These are phyloP conservation scores for Pterostichus madidus DNA, from an alignment of 2,888 invertebrate genomes.

Conservation along the genomic window DNA sequence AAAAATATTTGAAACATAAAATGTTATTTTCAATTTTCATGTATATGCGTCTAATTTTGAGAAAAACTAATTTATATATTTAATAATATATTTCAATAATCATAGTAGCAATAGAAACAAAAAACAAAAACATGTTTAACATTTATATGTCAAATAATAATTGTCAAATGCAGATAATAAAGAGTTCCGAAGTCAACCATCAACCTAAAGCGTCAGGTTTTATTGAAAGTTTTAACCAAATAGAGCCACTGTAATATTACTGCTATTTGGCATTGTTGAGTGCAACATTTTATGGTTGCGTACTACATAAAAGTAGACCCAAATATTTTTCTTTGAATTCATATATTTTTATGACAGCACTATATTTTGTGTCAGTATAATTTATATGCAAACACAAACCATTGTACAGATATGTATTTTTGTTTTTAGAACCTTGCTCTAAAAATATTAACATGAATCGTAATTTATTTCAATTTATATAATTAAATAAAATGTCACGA, in stretches of 20 bases:
- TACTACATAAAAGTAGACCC: conserved; percentile 27
- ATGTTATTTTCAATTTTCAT: too few relatives aligned
- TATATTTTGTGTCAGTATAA: background rate
- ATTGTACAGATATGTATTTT: conserved; percentile 1
- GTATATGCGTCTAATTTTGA: too few relatives aligned
- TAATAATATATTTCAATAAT: too few relatives aligned
- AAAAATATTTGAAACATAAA: too few relatives aligned
- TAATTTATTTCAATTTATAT: conserved; percentile 29
- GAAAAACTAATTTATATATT: too few relatives aligned
- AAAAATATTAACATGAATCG: background rate
- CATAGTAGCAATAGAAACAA: too few relatives aligned
- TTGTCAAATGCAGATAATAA: too few relatives aligned
- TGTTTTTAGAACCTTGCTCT: conserved; percentile 1
- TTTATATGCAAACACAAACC: conserved; percentile 18
- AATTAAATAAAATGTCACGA: conserved; percentile 19
- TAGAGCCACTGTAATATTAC: conserved; percentile 19
- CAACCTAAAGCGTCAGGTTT: background rate
- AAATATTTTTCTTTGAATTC: conserved; percentile 37
- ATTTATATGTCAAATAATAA: too few relatives aligned
- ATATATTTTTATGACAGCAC: conserved; percentile 23
- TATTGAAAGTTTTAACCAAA: conserved; percentile 10
- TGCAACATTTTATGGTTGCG: conserved; percentile 2
- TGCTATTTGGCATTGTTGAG: background rate
- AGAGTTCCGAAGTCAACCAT: too few relatives aligned
- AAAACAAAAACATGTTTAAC: too few relatives aligned